Base-by-base conservation (phyloP, 2,113 vertebrate genomes). In the Pontoporia blainvillei region DNA sequence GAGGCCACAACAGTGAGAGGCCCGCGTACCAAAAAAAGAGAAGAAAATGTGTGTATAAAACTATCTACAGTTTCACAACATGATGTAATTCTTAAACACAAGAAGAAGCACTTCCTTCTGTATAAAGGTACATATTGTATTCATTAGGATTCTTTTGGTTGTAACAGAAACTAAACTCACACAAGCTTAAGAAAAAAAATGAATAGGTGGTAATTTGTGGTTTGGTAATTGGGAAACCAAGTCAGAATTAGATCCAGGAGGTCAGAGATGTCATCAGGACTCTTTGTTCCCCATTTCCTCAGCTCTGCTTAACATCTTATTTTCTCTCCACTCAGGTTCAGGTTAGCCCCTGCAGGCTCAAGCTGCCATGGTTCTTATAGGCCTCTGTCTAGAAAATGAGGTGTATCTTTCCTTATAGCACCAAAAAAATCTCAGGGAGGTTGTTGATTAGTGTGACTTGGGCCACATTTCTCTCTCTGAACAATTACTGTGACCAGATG, bases 291-390 rank as follows among this genome's bases (percentile, higher is more conserved):
- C 31, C 23, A 36, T 54, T 52, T 67, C 66, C 29, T 61, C 49
- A 82, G 27, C 29, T 95, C 41, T 61, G 46, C 39, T 90, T 90
- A 34, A 13, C 86, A 54, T 79, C 72, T 90, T 31, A 46, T 95
- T 86, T 86, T 93, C 31, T 95, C 49, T 96, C 34, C 18, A 86
- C 54, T 96, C 34, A 81, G 52, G 27, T 61, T 44, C n/a, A 86
- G 49, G 10, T 76, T 64, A 89, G 7, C 54, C 34, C 17, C 73
- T 96, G 61, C 4, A 75, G 7, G 81, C 61, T 93, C 81, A 90
- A 82, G 59, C 27, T 90, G 34, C 66, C 20, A 12, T 86, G 27
- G 13, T 71, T 14, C 49, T 75, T 95, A 27, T 23, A 95, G 49
- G 15, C 54, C 54, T 88, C 31, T n/a, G 52, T 75, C 71, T 85